Base-by-base conservation (phyloP, 2,113 vertebrate genomes). In the Clarias batrachus region DNA sequence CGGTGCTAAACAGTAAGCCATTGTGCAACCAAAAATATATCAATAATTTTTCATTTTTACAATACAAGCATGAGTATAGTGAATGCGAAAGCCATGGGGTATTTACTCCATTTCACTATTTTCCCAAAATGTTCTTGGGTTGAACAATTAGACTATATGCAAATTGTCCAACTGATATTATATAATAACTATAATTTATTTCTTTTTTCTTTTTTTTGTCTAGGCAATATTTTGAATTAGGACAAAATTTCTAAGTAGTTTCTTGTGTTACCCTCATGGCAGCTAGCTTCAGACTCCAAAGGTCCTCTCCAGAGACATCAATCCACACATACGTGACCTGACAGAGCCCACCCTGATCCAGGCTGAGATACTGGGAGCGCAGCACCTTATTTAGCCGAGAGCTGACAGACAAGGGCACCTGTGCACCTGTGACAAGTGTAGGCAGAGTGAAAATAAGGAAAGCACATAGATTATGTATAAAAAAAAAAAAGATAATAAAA, bases 271-370 rank as follows among this genome's bases (percentile, higher is more conserved):
- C 96, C 95, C 90, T 94, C 88, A 0, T 95, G 12, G 87, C 89
- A 86, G 30, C 92, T 92, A 6, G 95, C 95, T 87, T 96, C 96
- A 17, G 87, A 87, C 0, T 93, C 87, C 96, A 93, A 68, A 96
- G 92, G 0, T 92, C 92, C 80, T 96, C 95, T 0, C 95, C 95
- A 1, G 93, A 94, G 62, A 95, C 95, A 0, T 96, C 95, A 14
- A 96, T 94, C 96, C 96, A 96, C 12, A 96, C 87, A 2, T 96
- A 96, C 21, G 95, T 96, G 80, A 94, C 93, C 92, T 94, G 93
- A 19, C 93, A 94, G 83, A 25, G 33, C 0, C 85, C 89, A 0
- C 93, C 93, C 89, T 96, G 95, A 81, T 95, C 93, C 81, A 96
- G 92, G 82, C 87, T 87, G 92, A 95, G 87, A 89, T 96, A 96